Conservation (phyloP, 2,113 vertebrate species). For the Paradoxurus hermaphroditus region DNA sequence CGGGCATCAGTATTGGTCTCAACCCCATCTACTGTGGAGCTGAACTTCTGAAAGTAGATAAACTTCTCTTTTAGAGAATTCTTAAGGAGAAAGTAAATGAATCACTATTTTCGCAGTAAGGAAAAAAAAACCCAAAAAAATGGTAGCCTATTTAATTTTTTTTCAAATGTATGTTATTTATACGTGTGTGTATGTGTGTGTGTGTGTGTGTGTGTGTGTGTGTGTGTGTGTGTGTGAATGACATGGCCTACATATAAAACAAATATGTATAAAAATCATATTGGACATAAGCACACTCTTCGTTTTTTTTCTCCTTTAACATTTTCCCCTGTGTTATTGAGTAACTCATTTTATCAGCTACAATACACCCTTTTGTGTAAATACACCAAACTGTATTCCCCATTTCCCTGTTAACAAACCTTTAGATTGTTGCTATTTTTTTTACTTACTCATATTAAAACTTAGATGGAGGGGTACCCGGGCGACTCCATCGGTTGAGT, state of each 20-base stretch:
- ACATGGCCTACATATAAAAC: background rate
- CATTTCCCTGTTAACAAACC: background rate
- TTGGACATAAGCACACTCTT: background rate
- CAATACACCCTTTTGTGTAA: background rate
- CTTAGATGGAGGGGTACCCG: too few relatives aligned
- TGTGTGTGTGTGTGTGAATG: fast-evolving
- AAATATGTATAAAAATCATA: background rate
- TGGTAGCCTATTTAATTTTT: background rate
- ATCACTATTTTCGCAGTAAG: background rate
- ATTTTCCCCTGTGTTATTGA: background rate
- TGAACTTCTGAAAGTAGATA: background rate
- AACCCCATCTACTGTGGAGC: background rate
- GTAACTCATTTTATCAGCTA: background rate
- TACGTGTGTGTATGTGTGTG: too few relatives aligned
- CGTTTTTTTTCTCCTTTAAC: background rate
- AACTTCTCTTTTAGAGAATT: background rate
- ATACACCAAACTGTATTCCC: background rate
- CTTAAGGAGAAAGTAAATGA: background rate
- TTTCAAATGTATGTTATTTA: background rate
- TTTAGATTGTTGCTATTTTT: background rate
- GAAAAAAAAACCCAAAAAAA: background rate
- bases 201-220: background rate
- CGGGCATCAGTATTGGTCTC: background rate
- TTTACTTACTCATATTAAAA: background rate
- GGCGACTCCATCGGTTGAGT: too few relatives aligned